phyloP scores from a whole-genome alignment of 2,797 vertebrate genomes.

The Lagocephalus sceleratus region DNA sequence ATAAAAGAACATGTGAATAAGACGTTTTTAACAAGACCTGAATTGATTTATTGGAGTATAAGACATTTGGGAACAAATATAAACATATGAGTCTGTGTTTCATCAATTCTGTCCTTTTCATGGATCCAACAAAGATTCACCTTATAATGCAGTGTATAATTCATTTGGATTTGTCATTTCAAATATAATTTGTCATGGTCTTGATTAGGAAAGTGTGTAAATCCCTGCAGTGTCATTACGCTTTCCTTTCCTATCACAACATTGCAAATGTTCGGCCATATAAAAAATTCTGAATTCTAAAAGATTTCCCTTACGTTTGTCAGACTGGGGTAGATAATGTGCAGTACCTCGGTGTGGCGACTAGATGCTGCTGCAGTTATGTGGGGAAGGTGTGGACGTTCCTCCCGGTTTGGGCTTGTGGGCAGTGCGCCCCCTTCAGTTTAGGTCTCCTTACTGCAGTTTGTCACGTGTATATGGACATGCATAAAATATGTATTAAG shows the following conservation, averaged over 20 bases:
- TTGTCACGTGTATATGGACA: too few species aligned
- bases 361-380: conserved; percentile 51
- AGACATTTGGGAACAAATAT: too few species aligned
- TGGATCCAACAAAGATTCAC: neutral
- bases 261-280: conserved; percentile 17
- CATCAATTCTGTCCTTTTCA: neutral
- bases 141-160: too few species aligned
- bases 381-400: neutral
- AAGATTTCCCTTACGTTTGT: neutral
- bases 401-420: neutral
- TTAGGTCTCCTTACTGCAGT: too few species aligned
- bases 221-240: conserved; percentile 15
- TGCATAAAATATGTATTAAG: too few species aligned
- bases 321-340: neutral
- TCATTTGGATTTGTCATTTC: too few species aligned
- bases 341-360: conserved; percentile 40
- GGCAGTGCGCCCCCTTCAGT: neutral
- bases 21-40: too few species aligned
- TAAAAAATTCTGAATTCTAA: conserved; percentile 1
- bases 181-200: too few species aligned
- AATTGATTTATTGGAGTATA: too few species aligned
- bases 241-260: conserved; percentile 7
- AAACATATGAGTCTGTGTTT: too few species aligned
- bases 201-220: conserved; percentile 16
- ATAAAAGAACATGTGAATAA: too few species aligned